These are phyloP conservation scores for Chaetorhynchus papuensis DNA, from an alignment of 2,113 vertebrate genomes.

Conservation along the genomic window DNA sequence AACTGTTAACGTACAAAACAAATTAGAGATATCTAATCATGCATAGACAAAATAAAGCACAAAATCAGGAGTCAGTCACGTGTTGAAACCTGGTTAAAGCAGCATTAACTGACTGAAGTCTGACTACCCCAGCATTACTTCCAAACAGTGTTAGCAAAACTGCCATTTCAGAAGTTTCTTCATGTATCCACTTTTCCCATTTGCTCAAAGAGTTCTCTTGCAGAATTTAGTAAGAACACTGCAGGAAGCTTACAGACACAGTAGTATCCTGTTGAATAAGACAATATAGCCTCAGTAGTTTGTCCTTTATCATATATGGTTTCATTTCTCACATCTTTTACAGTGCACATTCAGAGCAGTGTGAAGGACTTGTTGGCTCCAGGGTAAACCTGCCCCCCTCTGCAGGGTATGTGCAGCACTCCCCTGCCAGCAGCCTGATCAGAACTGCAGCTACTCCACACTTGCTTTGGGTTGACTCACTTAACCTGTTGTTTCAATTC, in stretches of 20 bases:
- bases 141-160: background rate
- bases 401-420: background rate
- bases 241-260: constrained; percentile 16
- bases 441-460: background rate
- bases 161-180: background rate
- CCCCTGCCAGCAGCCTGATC: background rate
- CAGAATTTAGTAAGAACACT: background rate
- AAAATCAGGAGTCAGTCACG: background rate
- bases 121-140: background rate
- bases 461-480: background rate
- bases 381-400: background rate
- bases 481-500: background rate
- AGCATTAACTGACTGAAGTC: constrained; percentile 24
- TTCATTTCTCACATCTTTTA: background rate
- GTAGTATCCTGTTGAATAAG: background rate
- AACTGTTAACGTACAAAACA: background rate
- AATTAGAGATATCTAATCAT: background rate
- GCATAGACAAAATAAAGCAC: background rate
- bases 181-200: background rate
- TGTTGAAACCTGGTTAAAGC: background rate
- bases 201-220: background rate
- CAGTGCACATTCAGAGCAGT: background rate
- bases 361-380: background rate
- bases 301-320: background rate
- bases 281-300: background rate